These are phyloP conservation scores for Chrysomallon squamiferum DNA, from an alignment of 1,140 invertebrate species.

Conservation along the genomic window DNA sequence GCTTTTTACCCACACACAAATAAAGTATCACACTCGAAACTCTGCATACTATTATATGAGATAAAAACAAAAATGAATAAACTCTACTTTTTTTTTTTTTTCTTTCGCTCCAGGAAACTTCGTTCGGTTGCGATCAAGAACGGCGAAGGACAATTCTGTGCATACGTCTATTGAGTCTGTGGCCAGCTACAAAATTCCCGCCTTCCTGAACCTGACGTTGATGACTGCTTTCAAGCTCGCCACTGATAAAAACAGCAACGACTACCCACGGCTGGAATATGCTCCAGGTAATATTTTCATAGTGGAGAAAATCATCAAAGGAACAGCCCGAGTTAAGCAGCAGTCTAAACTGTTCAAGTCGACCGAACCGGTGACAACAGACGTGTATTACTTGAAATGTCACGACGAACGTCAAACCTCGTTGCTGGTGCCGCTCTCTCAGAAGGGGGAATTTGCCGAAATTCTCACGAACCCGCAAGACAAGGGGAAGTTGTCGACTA, in stretches of 20 bases:
- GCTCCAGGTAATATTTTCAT: slow-evolving; percentile 33
- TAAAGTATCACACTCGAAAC: too few relatives aligned
- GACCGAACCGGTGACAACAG: not conserved
- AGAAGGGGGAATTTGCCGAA: slow-evolving; percentile 31
- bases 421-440: slow-evolving; percentile 15
- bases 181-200: slow-evolving; percentile 14
- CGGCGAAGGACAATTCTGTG: slow-evolving; percentile 21
- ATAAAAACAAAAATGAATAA: too few relatives aligned
- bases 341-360: not conserved
- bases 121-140: slow-evolving; percentile 26
- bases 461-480: slow-evolving; percentile 18
- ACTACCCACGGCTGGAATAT: slow-evolving; percentile 23
- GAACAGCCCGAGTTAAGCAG: slow-evolving; percentile 18
- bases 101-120: slow-evolving; percentile 31
- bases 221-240: slow-evolving; percentile 26
- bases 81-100: too few relatives aligned
- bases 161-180: slow-evolving; percentile 20
- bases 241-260: slow-evolving; percentile 11
- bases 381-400: slow-evolving; percentile 29
- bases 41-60: too few relatives aligned
- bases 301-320: slow-evolving; percentile 22
- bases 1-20: too few relatives aligned
- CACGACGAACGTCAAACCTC: slow-evolving; percentile 28
- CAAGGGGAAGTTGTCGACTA: slow-evolving; percentile 23
- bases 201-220: slow-evolving; percentile 29